Conservation (phyloP, 2,888 invertebrate species). For the Tipula unca region DNA sequence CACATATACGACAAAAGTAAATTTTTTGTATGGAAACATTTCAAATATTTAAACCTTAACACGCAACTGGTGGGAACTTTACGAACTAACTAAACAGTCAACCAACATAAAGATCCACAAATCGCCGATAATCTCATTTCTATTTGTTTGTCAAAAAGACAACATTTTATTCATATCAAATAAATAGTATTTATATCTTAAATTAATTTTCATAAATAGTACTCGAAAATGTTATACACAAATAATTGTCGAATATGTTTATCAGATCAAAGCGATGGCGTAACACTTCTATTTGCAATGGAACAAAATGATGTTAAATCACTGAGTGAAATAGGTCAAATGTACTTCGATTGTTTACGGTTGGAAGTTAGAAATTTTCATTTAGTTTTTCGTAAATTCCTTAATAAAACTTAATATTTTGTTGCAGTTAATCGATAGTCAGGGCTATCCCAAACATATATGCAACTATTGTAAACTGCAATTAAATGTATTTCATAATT, state of each 20-base stretch:
- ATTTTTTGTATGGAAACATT: no score
- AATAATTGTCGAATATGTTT: conserved; percentile 1
- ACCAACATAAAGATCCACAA: no score
- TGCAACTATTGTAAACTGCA: conserved; percentile 33
- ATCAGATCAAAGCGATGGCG: neutral
- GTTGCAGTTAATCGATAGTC: conserved; percentile 22
- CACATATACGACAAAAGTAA: no score
- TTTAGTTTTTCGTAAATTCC: neutral
- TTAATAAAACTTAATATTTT: neutral
- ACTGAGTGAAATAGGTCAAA: neutral
- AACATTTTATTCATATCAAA: no score
- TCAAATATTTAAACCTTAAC: no score
- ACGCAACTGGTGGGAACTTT: no score
- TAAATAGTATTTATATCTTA: no score
- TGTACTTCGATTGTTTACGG: neutral
- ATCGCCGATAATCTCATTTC: no score
- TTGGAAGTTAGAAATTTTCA: neutral
- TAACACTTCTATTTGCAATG: neutral
- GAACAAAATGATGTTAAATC: neutral
- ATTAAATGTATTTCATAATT: conserved; percentile 32
- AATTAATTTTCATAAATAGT: no score
- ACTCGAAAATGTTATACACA: no score
- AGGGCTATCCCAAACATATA: conserved; percentile 28
- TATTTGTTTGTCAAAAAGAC: no score
- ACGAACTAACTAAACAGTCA: no score